Evolutionary conservation across 2,888 invertebrate species (phyloP), one percentile per base, ranked within the genome.

Genomic region (Allacma fusca): DNA sequence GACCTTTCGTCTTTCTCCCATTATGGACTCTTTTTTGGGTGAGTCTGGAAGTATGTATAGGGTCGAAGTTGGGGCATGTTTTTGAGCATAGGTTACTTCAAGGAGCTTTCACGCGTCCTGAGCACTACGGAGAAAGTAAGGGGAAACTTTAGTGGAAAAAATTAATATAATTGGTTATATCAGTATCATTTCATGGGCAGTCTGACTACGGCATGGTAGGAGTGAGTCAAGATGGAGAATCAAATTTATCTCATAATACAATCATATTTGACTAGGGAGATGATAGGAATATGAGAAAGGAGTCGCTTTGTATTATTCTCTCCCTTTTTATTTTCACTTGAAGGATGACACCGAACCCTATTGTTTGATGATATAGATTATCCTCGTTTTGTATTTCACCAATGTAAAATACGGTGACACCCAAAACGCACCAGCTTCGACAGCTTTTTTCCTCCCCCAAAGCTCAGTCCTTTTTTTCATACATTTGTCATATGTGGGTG

Each of bases 111-210:
- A 40, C 40, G 40, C 40, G 40, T 13, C 13, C 40, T 40, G 40
- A n/a, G n/a, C n/a, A 40, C 40, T 40, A 40, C 40, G 13, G 16
- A 50, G 2, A 50, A 19, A 50, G n/a, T 19, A n/a, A 13, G 1
- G 5, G 50, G n/a, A 50, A 50, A n/a, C 50, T 50, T 19, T 50
- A n/a, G 7, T 50, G 2, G 19, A 2, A 50, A n/a, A 50, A 50
- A 50, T 50, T 50, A 19, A 50, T 50, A 50, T 50, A 50, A 50
- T 50, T 50, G 50, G 50, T 50, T 19, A 50, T 50, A 50, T 19
- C 50, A 50, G n/a, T 50, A 50, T 34, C 34, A 34, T 34, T 34
- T 9, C 34, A 34, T 34, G 9, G 4, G 34, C 9, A 34, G 5
- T 34, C 4, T 34, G 4, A 34, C 9, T 7, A 34, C 4, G 4